Evolutionary conservation across 2,888 invertebrate species (phyloP).

Genomic region (Melanostoma scalare): DNA sequence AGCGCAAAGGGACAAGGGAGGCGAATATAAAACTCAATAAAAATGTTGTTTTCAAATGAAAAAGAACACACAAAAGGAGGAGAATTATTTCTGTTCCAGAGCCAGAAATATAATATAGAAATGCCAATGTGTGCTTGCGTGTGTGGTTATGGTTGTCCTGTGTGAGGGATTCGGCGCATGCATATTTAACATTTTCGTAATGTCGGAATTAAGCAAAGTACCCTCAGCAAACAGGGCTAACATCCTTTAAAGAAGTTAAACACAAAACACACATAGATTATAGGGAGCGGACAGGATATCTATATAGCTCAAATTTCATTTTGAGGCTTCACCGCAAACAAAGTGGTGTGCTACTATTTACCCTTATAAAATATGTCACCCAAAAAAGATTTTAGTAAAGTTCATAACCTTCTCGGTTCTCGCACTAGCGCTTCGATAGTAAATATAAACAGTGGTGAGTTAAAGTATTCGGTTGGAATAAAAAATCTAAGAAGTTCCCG

Average conservation of each 20-base stretch:
- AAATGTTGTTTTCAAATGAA: conserved; percentile 8
- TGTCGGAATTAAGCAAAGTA: conserved; percentile 21
- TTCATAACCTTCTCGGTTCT: conserved; percentile 43
- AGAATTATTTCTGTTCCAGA: conserved; percentile 29
- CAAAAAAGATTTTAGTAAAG: conserved; percentile 30
- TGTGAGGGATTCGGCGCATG: conserved; percentile 23
- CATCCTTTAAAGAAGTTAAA: conserved; percentile 53
- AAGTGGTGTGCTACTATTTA: conserved; percentile 24
- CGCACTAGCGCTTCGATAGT: conserved; percentile 29
- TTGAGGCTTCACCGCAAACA: conserved; percentile 53
- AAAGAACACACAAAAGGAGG: neutral
- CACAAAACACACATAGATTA: conserved; percentile 33
- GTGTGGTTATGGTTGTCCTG: conserved; percentile 3
- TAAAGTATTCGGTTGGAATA: neutral
- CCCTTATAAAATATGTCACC: conserved; percentile 39
- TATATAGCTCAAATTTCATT: conserved; percentile 48
- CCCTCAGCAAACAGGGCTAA: conserved; percentile 35
- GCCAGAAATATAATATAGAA: neutral
- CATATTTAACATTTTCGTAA: conserved; percentile 37
- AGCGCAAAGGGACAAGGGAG: conserved; percentile 21
- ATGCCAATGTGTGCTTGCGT: conserved; percentile 10
- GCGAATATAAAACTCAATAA: conserved; percentile 41
- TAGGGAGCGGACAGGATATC: neutral
- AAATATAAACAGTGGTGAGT: conserved; percentile 5
- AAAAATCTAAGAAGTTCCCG: neutral